A percentile compares a stretch with the other conserved stretches of the same genome.
phyloP scores from a whole-genome alignment of 1,140 invertebrate genomes.

The Dinoponera quadriceps region DNA sequence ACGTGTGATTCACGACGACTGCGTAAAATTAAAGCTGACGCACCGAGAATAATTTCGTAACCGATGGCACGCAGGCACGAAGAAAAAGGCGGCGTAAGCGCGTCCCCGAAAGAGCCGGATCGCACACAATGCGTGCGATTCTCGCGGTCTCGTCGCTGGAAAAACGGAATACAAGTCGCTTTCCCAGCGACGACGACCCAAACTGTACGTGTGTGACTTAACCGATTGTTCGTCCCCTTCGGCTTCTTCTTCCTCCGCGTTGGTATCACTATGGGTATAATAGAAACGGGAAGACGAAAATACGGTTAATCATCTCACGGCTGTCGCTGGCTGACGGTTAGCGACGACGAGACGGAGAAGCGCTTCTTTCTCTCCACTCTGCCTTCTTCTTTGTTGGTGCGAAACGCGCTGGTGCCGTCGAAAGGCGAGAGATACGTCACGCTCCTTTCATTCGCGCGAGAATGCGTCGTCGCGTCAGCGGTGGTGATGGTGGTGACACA shows the following conservation, averaged over 20 bases:
- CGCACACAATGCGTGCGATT: neutral
- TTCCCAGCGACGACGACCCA: neutral
- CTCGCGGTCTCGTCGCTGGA: neutral
- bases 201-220: neutral
- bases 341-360: neutral
- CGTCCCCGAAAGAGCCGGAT: too few species aligned
- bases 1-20: neutral
- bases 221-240: neutral
- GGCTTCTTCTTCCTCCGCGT: neutral
- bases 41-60: slow-evolving; percentile 18
- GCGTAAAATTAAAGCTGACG: slow-evolving; percentile 28
- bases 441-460: slow-evolving; percentile 27
- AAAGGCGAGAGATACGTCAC: slow-evolving; percentile 23
- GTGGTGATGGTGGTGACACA: neutral
- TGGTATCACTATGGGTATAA: neutral
- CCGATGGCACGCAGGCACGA: neutral
- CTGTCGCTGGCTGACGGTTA: neutral
- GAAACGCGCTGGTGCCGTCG: neutral
- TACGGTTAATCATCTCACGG: neutral
- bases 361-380: neutral
- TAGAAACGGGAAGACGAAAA: neutral
- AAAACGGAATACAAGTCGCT: neutral
- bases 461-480: slow-evolving; percentile 12
- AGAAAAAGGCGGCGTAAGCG: too few species aligned
- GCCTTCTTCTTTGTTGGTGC: neutral